Evolutionary conservation across 2,797 vertebrate genomes (phyloP).

Genomic region (Scleropages formosus): DNA sequence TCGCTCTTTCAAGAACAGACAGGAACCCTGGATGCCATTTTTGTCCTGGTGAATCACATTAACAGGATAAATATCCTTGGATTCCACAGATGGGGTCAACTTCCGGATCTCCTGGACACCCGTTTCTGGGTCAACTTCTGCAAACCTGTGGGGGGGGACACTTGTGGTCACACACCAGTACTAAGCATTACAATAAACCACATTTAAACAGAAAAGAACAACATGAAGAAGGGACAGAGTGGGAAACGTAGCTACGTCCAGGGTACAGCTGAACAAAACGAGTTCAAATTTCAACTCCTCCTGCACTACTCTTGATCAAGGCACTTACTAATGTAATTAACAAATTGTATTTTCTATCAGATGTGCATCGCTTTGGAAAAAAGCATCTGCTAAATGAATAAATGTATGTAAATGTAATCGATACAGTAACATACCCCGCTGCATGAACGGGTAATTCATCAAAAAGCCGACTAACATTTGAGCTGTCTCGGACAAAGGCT

Average conservation of each 20-base stretch:
- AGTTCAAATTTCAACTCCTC: no score
- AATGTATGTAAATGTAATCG: no score
- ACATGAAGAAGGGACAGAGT: neutral
- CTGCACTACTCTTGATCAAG: no score
- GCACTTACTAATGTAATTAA: no score
- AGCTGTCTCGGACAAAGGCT: no score
- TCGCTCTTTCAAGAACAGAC: constrained; percentile 78
- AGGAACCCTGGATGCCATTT: constrained; percentile 85
- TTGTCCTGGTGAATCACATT: constrained; percentile 77
- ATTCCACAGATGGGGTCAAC: constrained; percentile 28
- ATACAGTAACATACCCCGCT: no score
- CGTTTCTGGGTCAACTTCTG: constrained; percentile 73
- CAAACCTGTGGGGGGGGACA: constrained; percentile 53
- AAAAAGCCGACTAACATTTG: no score
- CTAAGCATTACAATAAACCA: neutral
- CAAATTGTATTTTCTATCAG: no score
- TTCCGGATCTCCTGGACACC: constrained; percentile 65
- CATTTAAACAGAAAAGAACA: constrained; percentile 12
- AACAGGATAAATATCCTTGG: constrained; percentile 80
- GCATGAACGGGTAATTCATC: no score
- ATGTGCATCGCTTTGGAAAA: no score
- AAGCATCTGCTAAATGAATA: no score
- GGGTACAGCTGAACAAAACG: neutral
- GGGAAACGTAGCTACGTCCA: no score
- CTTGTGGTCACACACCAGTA: neutral